A percentile compares a stretch with the other conserved stretches of the same genome.
Evolutionary conservation across 2,797 vertebrate genomes (phyloP).

Genomic region (Sebastes minor): DNA sequence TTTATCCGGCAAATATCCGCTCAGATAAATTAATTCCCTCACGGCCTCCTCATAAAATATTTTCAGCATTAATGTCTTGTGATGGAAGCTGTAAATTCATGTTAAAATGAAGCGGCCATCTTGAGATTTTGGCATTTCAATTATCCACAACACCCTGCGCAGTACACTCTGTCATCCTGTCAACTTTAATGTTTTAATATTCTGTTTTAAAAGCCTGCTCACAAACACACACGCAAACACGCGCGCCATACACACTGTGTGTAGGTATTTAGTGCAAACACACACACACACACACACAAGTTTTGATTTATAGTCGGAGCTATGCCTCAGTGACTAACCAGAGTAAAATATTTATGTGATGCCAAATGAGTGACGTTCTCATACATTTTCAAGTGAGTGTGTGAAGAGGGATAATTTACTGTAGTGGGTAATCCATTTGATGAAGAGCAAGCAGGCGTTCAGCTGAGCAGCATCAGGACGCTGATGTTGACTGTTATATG

Average conservation of each 20-base stretch:
- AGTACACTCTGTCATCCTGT: constrained; percentile 62
- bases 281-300: not conserved
- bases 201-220: constrained; percentile 50
- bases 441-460: constrained; percentile 33
- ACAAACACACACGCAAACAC: constrained; percentile 23
- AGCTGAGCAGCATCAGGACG: constrained; percentile 21
- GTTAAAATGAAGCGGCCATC: constrained; percentile 59
- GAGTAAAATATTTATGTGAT: constrained; percentile 59
- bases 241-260: not conserved
- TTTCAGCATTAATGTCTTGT: constrained; percentile 54
- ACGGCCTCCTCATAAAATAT: constrained; percentile 42
- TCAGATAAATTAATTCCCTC: constrained; percentile 34
- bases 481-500: constrained; percentile 28
- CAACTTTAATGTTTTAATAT: constrained; percentile 72
- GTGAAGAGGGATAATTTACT: constrained; percentile 55
- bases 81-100: constrained; percentile 64
- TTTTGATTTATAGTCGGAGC: constrained; percentile 57
- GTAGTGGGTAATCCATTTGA: constrained; percentile 37
- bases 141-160: constrained; percentile 61
- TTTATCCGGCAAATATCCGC: constrained; percentile 24
- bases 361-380: constrained; percentile 52
- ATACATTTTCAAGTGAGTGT: constrained; percentile 48
- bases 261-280: not conserved
- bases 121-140: constrained; percentile 70
- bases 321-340: constrained; percentile 50